Percentiles rank a stretch among this genome's conserved stretches.
Conservation (phyloP, 2,888 invertebrate species). For the Zootermopsis nevadensis region DNA sequence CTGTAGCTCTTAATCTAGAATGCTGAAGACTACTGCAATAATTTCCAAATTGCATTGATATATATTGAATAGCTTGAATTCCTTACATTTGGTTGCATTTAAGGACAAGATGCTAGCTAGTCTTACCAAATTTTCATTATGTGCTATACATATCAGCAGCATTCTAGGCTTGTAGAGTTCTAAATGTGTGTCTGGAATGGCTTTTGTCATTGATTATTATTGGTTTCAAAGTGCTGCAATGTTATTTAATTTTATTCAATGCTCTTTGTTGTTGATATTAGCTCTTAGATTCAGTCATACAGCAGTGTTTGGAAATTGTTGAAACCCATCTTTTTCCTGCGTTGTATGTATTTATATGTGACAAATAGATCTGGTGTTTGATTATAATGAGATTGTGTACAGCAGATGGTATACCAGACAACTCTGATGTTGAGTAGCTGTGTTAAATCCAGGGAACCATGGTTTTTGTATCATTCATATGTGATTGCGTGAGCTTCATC, state of each 20-base stretch:
- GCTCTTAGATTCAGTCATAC: background rate
- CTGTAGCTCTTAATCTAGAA: background rate
- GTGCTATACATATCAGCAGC: constrained; percentile 11
- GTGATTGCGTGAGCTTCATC: background rate
- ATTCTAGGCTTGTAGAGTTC: background rate
- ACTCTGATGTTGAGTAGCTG: no score
- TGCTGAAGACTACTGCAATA: background rate
- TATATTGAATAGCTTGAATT: background rate
- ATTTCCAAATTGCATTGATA: background rate
- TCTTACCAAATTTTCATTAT: background rate
- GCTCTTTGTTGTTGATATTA: background rate
- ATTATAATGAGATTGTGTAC: background rate
- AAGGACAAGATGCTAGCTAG: background rate
- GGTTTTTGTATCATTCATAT: background rate
- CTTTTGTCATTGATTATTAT: background rate
- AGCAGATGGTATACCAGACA: background rate
- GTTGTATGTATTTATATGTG: background rate
- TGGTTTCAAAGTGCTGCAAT: background rate
- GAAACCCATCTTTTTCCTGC: background rate
- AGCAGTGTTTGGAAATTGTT: background rate
- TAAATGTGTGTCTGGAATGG: background rate
- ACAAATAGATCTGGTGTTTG: constrained; percentile 4
- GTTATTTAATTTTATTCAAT: background rate
- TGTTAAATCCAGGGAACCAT: background rate
- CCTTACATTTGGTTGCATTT: background rate